Conservation (phyloP, 2,888 invertebrate genomes). For the Catonia carolina region DNA sequence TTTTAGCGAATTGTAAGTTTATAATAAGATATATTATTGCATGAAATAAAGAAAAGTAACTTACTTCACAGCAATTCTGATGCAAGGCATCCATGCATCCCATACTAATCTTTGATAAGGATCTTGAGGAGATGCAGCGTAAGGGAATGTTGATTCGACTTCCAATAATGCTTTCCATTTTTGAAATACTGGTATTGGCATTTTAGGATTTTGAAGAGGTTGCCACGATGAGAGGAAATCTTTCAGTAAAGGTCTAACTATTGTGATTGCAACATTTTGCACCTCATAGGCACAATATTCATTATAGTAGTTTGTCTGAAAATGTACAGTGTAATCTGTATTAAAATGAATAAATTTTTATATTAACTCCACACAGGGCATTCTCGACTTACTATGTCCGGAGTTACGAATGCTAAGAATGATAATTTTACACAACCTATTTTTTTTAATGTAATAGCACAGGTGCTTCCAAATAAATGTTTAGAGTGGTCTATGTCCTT, state of each 20-base stretch:
- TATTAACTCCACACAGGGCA: no score
- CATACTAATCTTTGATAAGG: conserved; percentile 80
- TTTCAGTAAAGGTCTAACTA: conserved; percentile 77
- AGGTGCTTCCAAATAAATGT: no score
- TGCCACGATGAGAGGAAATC: conserved; percentile 70
- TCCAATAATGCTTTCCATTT: conserved; percentile 63
- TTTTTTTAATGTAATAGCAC: no score
- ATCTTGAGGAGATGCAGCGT: conserved; percentile 47
- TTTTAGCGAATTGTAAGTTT: no score
- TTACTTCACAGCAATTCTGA: conserved; percentile 66
- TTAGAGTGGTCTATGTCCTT: no score
- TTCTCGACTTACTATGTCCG: no score
- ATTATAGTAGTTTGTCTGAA: conserved; percentile 56
- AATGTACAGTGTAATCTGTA: no score
- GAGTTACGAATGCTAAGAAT: no score
- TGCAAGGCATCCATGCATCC: conserved; percentile 84
- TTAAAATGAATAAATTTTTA: no score
- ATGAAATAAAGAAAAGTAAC: no score
- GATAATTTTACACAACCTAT: no score
- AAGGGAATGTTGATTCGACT: conserved; percentile 33
- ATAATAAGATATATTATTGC: no score
- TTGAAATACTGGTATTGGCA: conserved; percentile 56
- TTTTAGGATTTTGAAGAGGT: conserved; percentile 61
- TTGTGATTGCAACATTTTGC: conserved; percentile 72
- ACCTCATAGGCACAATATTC: conserved; percentile 82